phyloP scores from a whole-genome alignment of 2,113 vertebrate genomes.

The Laterallus jamaicensis region DNA sequence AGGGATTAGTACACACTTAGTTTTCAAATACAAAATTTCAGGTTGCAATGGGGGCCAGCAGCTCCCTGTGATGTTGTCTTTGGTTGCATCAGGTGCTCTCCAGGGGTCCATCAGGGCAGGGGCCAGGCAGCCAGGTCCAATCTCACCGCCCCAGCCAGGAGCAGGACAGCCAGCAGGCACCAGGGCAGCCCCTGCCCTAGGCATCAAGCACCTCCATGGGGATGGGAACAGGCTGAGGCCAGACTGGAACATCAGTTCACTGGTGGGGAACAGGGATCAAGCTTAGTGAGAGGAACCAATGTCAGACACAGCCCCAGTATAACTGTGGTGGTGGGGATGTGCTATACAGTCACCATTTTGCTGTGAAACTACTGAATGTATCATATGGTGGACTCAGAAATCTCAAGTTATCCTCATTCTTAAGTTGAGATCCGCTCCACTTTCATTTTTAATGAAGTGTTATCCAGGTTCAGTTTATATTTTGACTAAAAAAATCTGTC shows the following conservation, averaged over 20 bases:
- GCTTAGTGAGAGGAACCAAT: background rate
- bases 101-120: rapidly evolving
- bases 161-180: rapidly evolving
- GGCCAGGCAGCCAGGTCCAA: rapidly evolving
- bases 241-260: background rate
- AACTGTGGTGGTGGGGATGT: rapidly evolving
- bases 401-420: background rate
- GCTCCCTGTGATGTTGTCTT: background rate
- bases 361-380: background rate
- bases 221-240: rapidly evolving
- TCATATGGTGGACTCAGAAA: background rate
- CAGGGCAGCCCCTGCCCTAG: rapidly evolving
- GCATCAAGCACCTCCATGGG: rapidly evolving
- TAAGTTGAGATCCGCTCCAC: background rate
- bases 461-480: background rate
- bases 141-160: background rate
- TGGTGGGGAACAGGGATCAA: background rate
- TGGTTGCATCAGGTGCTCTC: background rate
- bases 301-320: background rate
- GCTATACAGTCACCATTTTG: background rate
- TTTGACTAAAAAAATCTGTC: background rate
- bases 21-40: background rate
- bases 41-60: background rate
- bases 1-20: background rate
- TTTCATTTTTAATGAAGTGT: background rate